Evolutionary conservation across 2,888 invertebrate genomes (phyloP).

Genomic region (Melieria picta): DNA sequence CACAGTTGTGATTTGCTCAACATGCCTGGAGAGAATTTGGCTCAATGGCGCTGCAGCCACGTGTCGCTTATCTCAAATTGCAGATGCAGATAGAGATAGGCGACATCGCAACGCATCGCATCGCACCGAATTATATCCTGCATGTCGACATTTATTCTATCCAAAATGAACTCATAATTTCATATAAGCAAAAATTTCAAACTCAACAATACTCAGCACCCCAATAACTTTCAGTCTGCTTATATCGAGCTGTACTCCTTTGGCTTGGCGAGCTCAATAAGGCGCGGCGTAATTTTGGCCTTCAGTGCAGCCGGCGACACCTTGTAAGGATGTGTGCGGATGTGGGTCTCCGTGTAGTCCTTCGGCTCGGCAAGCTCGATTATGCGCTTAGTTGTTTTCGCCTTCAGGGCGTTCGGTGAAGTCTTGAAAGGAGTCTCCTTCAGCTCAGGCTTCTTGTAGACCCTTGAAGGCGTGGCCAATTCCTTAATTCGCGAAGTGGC

Average conservation of each 20-base stretch:
- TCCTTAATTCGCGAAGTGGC: constrained; percentile 39
- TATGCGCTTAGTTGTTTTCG: constrained; percentile 62
- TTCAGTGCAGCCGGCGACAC: constrained; percentile 66
- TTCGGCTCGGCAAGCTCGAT: constrained; percentile 64
- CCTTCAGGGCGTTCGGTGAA: constrained; percentile 66
- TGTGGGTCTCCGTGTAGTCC: constrained; percentile 55
- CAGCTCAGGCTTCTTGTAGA: constrained; percentile 53
- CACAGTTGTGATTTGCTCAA: too few species aligned
- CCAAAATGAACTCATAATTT: too few species aligned
- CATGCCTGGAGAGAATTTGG: too few species aligned
- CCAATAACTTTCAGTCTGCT: too few species aligned
- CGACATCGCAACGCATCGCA: too few species aligned
- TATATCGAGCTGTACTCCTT: constrained; percentile 28
- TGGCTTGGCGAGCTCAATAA: constrained; percentile 64
- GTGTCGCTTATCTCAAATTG: too few species aligned
- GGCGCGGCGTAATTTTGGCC: constrained; percentile 63
- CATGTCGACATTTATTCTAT: too few species aligned
- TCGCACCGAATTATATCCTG: too few species aligned
- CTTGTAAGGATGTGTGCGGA: constrained; percentile 58
- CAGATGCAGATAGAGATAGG: too few species aligned
- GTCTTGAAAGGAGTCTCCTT: constrained; percentile 68
- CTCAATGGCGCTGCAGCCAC: too few species aligned
- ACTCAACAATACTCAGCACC: too few species aligned
- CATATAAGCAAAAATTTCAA: too few species aligned
- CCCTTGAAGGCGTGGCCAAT: constrained; percentile 31